A percentile compares a stretch with the other conserved stretches of the same genome.
Conservation (phyloP, 2,113 vertebrate species). For the Corythoichthys haematopterus region DNA sequence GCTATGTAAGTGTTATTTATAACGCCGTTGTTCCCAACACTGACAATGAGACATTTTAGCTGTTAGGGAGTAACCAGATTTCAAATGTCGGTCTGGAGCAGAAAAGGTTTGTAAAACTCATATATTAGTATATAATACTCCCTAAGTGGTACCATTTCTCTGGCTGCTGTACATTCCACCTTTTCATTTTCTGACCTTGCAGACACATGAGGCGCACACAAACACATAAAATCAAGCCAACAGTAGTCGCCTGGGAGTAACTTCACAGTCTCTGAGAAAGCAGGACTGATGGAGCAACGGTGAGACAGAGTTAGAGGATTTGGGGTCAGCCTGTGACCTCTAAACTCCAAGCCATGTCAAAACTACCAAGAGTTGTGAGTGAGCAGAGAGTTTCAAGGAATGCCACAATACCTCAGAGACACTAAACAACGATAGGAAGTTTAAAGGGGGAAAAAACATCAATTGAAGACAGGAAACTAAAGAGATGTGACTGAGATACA, state of each 20-base stretch:
- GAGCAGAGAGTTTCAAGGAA: conserved; percentile 17
- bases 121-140: conserved; percentile 16
- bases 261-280: conserved; percentile 26
- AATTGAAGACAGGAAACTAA: background rate
- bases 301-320: conserved; percentile 19
- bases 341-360: conserved; percentile 27
- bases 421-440: conserved; percentile 29
- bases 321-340: conserved; percentile 34
- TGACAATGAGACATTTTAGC: too few relatives aligned
- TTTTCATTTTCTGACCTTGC: conserved; percentile 10
- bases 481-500: conserved; percentile 21
- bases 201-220: conserved; percentile 1
- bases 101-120: background rate
- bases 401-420: conserved; percentile 36
- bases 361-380: conserved; percentile 2
- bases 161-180: conserved; percentile 12
- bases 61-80: background rate
- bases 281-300: conserved; percentile 13
- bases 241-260: conserved; percentile 24
- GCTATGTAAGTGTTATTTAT: too few relatives aligned
- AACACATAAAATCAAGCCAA: conserved; percentile 22
- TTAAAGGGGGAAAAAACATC: conserved; percentile 2
- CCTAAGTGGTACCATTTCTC: conserved; percentile 16
- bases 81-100: background rate
- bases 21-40: too few relatives aligned